A percentile compares a stretch with the other conserved stretches of the same genome.
Evolutionary conservation across 2,888 invertebrate species (phyloP).

Genomic region (Caenorhabditis angaria): DNA sequence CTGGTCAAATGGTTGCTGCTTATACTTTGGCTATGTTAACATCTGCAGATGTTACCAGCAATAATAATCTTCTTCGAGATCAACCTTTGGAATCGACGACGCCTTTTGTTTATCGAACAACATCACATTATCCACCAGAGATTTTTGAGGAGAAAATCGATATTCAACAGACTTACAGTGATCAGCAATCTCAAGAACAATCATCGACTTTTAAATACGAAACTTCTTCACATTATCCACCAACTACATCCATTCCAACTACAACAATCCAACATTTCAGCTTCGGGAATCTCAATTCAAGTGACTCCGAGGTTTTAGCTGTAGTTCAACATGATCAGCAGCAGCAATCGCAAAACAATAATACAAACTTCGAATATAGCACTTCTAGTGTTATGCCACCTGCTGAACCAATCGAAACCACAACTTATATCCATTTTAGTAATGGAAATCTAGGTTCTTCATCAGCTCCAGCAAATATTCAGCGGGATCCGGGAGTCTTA

Average conservation of each 20-base stretch:
- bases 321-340: slow-evolving; percentile 12
- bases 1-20: slow-evolving; percentile 43
- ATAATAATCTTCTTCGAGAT: slow-evolving; percentile 23
- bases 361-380: slow-evolving; percentile 23
- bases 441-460: slow-evolving; percentile 39
- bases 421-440: slow-evolving; percentile 46
- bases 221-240: slow-evolving; percentile 39
- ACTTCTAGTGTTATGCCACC: slow-evolving; percentile 42
- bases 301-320: slow-evolving; percentile 14
- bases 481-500: too few relatives aligned
- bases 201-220: slow-evolving; percentile 25
- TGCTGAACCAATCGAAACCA: slow-evolving; percentile 35
- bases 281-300: slow-evolving; percentile 44
- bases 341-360: slow-evolving; percentile 10
- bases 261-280: slow-evolving; percentile 42
- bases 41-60: slow-evolving; percentile 18
- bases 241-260: slow-evolving; percentile 10
- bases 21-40: slow-evolving; percentile 29
- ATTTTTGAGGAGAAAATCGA: slow-evolving; percentile 17
- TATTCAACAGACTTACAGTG: not conserved
- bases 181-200: not conserved
- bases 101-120: slow-evolving; percentile 44
- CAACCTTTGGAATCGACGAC: slow-evolving; percentile 33
- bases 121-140: slow-evolving; percentile 44
- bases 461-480: slow-evolving; percentile 11